Conservation (phyloP, 2,888 invertebrate genomes). For the Zelleria hepariella region DNA sequence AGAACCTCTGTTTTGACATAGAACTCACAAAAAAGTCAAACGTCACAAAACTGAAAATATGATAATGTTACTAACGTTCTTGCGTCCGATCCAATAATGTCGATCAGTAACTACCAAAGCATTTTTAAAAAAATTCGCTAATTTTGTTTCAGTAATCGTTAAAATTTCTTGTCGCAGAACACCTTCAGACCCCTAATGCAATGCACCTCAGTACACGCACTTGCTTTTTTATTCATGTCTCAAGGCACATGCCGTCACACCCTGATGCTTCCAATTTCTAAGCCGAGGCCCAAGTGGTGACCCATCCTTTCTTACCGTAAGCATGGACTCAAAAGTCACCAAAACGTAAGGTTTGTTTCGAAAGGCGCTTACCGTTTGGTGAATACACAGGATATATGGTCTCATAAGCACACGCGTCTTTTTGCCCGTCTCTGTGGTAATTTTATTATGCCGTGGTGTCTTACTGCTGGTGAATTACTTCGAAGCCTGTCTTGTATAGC, state of each 20-base stretch:
- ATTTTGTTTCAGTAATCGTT: neutral
- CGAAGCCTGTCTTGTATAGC: too few relatives aligned
- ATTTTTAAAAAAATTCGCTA: neutral
- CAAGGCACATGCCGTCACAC: conserved; percentile 2
- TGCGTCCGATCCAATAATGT: too few relatives aligned
- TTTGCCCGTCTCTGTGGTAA: conserved; percentile 15
- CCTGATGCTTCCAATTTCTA: neutral
- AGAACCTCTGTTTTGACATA: too few relatives aligned
- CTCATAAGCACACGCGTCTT: conserved; percentile 36
- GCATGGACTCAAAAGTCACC: neutral
- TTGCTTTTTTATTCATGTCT: neutral
- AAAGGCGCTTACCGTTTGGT: conserved; percentile 2
- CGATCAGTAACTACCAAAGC: too few relatives aligned
- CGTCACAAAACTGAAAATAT: too few relatives aligned
- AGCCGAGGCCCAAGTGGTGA: neutral
- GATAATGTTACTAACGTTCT: too few relatives aligned
- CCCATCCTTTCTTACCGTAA: neutral
- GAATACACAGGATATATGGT: conserved; percentile 42
- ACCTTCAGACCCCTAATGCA: neutral
- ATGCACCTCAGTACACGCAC: neutral
- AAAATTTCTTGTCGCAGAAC: neutral
- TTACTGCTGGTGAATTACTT: too few relatives aligned
- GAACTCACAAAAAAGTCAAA: too few relatives aligned
- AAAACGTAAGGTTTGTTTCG: neutral
- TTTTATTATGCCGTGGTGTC: neutral